Evolutionary conservation across 2,797 vertebrate genomes (phyloP).

Genomic region (Danio albolineatus): DNA sequence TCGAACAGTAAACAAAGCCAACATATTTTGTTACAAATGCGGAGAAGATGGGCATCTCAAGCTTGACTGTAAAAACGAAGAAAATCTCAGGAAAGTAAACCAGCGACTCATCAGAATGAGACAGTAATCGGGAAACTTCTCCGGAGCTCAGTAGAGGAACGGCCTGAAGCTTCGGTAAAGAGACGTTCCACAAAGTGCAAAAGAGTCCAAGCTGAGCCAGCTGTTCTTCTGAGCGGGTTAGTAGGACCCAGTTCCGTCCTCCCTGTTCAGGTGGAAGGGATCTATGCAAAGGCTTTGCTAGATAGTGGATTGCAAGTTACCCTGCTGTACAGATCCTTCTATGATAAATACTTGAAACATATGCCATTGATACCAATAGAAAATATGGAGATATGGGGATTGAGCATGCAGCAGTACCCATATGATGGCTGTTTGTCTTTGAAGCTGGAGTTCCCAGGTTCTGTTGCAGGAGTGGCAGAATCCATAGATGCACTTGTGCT

Average conservation of each 20-base stretch:
- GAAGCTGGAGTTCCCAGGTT: slow-evolving; percentile 32
- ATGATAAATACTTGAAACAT: neutral
- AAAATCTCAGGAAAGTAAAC: neutral
- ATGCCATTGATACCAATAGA: neutral
- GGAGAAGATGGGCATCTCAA: neutral
- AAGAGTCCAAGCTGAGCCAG: neutral
- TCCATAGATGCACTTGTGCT: slow-evolving; percentile 36
- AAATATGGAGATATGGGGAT: slow-evolving; percentile 9
- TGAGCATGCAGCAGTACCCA: neutral
- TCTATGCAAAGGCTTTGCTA: neutral
- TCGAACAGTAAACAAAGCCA: neutral
- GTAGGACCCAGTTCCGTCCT: slow-evolving; percentile 4
- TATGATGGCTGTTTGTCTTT: slow-evolving; percentile 40
- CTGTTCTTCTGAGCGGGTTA: neutral
- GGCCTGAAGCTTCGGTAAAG: neutral
- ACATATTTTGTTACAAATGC: slow-evolving; percentile 7
- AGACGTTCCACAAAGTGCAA: slow-evolving; percentile 3
- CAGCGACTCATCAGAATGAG: neutral
- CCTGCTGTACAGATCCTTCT: slow-evolving; percentile 2
- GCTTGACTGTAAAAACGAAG: neutral
- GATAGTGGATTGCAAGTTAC: neutral
- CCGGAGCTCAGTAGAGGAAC: slow-evolving; percentile 3
- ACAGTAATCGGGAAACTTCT: neutral
- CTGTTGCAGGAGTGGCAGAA: slow-evolving; percentile 30
- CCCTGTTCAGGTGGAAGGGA: neutral